phyloP scores from a whole-genome alignment of 2,888 invertebrate genomes.

The Plagiodera versicolora region DNA sequence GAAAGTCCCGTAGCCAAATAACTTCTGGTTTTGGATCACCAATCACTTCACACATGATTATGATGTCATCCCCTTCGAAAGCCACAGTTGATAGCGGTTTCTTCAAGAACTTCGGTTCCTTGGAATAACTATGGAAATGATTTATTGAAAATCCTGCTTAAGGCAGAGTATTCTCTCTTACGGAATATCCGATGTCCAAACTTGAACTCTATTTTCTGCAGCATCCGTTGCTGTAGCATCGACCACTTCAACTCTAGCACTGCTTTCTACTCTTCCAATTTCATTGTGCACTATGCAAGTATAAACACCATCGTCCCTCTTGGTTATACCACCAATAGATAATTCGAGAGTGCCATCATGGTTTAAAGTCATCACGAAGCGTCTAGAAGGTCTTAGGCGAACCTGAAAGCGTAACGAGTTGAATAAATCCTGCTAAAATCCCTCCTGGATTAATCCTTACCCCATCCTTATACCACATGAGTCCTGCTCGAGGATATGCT shows the following conservation, averaged over 20 bases:
- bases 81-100: conserved; percentile 83
- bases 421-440: background rate
- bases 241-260: conserved; percentile 59
- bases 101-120: conserved; percentile 79
- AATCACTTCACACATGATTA: conserved; percentile 84
- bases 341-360: conserved; percentile 78
- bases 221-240: conserved; percentile 4
- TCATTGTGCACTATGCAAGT: conserved; percentile 81
- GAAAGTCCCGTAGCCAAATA: conserved; percentile 83
- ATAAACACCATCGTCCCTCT: conserved; percentile 78
- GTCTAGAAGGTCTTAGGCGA: conserved; percentile 71
- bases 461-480: conserved; percentile 76
- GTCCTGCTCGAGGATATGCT: conserved; percentile 75
- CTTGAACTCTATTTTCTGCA: conserved; percentile 3
- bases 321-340: conserved; percentile 68
- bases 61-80: conserved; percentile 82
- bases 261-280: conserved; percentile 63
- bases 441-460: conserved; percentile 51
- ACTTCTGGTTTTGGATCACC: conserved; percentile 89
- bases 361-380: conserved; percentile 74
- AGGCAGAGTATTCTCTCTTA: no score
- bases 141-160: background rate
- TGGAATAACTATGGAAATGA: conserved; percentile 66
- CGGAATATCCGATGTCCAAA: conserved; percentile 35
- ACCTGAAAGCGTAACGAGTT: conserved; percentile 42